phyloP scores from a whole-genome alignment of 2,888 invertebrate genomes.

The Scaptomyza tumidula region DNA sequence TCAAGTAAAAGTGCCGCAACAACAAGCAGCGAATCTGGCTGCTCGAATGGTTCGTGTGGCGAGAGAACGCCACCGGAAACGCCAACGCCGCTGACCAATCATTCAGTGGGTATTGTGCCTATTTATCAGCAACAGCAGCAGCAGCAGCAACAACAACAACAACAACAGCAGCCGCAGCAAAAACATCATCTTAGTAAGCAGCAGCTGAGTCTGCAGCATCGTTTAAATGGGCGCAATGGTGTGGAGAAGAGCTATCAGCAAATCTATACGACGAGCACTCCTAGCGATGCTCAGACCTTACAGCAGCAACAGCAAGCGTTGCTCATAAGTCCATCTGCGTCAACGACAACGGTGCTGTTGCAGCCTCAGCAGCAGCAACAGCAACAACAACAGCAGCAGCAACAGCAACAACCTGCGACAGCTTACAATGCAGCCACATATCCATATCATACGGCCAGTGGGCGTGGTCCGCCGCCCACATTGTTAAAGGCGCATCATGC shows the following conservation, averaged over 20 bases:
- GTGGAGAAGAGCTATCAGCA: constrained; percentile 70
- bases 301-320: constrained; percentile 62
- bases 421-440: constrained; percentile 74
- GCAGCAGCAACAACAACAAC: constrained; percentile 57
- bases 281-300: constrained; percentile 52
- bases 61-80: constrained; percentile 84
- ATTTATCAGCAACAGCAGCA: constrained; percentile 53
- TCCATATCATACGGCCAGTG: constrained; percentile 78
- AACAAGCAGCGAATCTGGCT: constrained; percentile 83
- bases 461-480: constrained; percentile 72
- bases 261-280: constrained; percentile 70
- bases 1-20: constrained; percentile 79
- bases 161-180: constrained; percentile 58
- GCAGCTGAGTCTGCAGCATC: constrained; percentile 79
- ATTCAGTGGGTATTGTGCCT: constrained; percentile 59
- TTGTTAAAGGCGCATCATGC: constrained; percentile 79
- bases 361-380: constrained; percentile 74
- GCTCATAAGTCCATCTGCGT: constrained; percentile 82
- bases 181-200: constrained; percentile 81
- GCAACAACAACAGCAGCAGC: constrained; percentile 63
- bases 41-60: constrained; percentile 84
- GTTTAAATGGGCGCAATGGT: constrained; percentile 82
- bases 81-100: constrained; percentile 76
- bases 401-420: constrained; percentile 44
- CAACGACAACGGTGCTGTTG: constrained; percentile 72